These are phyloP conservation scores for Seriola rivoliana DNA, from an alignment of 2,113 vertebrate species.

Conservation along the genomic window DNA sequence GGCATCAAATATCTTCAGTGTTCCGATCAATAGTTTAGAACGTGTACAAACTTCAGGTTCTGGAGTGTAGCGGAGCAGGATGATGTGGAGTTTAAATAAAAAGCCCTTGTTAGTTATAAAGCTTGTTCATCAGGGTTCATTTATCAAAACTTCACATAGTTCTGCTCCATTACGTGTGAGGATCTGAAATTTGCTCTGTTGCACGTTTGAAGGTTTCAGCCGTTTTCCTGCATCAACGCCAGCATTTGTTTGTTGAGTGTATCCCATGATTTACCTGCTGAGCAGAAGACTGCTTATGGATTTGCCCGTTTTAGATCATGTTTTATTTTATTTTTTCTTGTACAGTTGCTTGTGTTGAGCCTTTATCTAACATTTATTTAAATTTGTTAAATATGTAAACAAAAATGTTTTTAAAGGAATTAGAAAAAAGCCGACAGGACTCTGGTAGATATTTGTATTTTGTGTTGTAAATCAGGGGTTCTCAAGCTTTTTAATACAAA, in stretches of 20 bases:
- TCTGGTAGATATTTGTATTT: constrained; percentile 3
- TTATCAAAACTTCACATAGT: too few relatives aligned
- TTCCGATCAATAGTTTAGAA: neutral
- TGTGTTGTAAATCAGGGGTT: neutral
- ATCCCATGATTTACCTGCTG: neutral
- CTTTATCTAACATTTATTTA: neutral
- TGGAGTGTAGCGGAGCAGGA: neutral
- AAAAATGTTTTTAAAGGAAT: neutral
- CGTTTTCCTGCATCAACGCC: too few relatives aligned
- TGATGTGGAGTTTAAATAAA: neutral
- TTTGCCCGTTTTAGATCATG: neutral
- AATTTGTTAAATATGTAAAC: neutral
- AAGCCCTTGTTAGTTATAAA: neutral
- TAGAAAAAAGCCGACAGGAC: neutral
- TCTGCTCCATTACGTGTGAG: neutral
- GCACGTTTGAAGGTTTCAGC: neutral
- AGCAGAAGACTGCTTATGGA: neutral
- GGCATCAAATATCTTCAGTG: too few relatives aligned
- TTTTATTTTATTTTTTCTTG: neutral
- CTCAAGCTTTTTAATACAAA: neutral
- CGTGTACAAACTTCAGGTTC: neutral
- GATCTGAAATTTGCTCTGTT: neutral
- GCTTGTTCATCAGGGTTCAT: neutral
- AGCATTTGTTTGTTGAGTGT: neutral
- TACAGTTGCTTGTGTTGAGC: neutral